These are phyloP conservation scores for Heliconius eleuchia DNA, from an alignment of 1,140 invertebrate species.

Conservation along the genomic window DNA sequence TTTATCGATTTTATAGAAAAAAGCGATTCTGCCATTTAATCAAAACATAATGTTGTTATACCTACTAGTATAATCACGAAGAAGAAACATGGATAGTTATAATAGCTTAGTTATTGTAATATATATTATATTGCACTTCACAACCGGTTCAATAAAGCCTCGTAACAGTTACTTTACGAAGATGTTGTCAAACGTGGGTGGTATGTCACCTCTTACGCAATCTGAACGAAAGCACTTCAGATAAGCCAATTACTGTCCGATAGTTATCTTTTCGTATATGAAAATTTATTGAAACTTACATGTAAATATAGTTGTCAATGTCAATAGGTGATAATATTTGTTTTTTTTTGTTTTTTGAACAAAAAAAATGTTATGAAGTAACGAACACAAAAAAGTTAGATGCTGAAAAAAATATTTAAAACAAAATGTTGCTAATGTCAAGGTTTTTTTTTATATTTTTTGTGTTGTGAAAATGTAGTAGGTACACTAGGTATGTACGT, in stretches of 20 bases:
- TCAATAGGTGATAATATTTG: slow-evolving; percentile 14
- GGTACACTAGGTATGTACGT: no score
- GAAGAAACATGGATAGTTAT: not conserved
- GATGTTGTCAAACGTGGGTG: slow-evolving; percentile 40
- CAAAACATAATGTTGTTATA: not conserved
- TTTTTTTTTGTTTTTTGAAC: not conserved
- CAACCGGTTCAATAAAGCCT: slow-evolving; percentile 35
- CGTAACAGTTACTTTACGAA: slow-evolving; percentile 32
- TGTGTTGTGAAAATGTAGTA: no score
- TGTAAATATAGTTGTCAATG: slow-evolving; percentile 12
- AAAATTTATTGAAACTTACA: slow-evolving; percentile 27
- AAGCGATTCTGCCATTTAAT: no score
- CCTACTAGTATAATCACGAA: not conserved
- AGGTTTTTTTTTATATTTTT: no score
- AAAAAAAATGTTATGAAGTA: not conserved
- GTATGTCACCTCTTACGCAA: slow-evolving; percentile 43
- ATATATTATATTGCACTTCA: slow-evolving; percentile 33
- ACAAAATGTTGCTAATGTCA: no score
- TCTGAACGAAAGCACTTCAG: slow-evolving; percentile 39
- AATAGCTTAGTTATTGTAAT: slow-evolving; percentile 29
- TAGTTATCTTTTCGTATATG: slow-evolving; percentile 34
- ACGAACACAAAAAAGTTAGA: not conserved
- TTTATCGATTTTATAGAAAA: no score
- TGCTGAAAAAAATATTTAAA: no score
- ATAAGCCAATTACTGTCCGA: slow-evolving; percentile 42